phyloP scores from a whole-genome alignment of 2,888 invertebrate genomes.

The Spodoptera exigua region DNA sequence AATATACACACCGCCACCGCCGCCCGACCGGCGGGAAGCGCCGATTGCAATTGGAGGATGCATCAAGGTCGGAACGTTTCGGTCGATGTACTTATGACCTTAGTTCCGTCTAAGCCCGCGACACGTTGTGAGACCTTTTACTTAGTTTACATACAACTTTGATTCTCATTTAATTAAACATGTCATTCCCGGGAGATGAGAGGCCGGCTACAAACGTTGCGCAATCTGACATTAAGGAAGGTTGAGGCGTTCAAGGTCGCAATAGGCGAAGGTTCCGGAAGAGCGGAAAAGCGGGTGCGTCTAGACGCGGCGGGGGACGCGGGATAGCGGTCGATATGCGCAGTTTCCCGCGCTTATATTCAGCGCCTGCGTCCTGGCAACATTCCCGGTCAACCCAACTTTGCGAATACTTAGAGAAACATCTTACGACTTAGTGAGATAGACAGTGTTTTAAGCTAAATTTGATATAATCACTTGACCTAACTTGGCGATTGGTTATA shows the following conservation, averaged over 20 bases:
- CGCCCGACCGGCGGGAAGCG: slow-evolving; percentile 71
- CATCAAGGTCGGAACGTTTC: slow-evolving; percentile 82
- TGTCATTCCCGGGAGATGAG: slow-evolving; percentile 71
- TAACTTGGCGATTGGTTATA: background rate
- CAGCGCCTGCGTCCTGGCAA: slow-evolving; percentile 83
- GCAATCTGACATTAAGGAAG: slow-evolving; percentile 86
- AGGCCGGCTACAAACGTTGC: slow-evolving; percentile 71
- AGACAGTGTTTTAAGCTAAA: slow-evolving; percentile 16
- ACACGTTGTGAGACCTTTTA: slow-evolving; percentile 52
- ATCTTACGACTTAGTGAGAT: slow-evolving; percentile 46
- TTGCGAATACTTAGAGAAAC: slow-evolving; percentile 70
- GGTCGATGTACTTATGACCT: slow-evolving; percentile 80
- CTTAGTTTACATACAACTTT: slow-evolving; percentile 56
- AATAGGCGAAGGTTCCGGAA: slow-evolving; percentile 87
- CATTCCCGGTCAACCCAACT: slow-evolving; percentile 73
- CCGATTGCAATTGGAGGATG: slow-evolving; percentile 75
- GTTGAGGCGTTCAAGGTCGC: slow-evolving; percentile 88
- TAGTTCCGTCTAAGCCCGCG: slow-evolving; percentile 61
- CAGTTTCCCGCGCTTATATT: slow-evolving; percentile 86
- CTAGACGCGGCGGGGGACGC: slow-evolving; percentile 84
- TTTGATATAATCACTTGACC: background rate
- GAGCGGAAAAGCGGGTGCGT: slow-evolving; percentile 84
- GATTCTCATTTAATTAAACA: slow-evolving; percentile 70
- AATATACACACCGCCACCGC: slow-evolving; percentile 73
- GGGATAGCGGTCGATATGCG: slow-evolving; percentile 85